phyloP scores from a whole-genome alignment of 2,888 invertebrate genomes.

The Sepiola atlantica region DNA sequence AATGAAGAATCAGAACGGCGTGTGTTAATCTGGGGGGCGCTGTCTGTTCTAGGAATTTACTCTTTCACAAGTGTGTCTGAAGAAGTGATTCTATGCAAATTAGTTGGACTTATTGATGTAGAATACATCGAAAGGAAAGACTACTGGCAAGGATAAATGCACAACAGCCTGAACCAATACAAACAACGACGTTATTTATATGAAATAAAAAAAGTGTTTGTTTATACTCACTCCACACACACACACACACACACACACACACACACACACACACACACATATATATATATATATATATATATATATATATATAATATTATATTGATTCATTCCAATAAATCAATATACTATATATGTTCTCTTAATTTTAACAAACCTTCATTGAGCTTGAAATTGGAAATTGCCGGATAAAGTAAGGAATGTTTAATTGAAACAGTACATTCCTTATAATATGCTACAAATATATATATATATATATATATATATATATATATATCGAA shows the following conservation, averaged over 20 bases:
- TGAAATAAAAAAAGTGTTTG: too few species aligned
- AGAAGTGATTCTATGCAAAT: neutral
- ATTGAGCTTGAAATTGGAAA: too few species aligned
- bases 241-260: too few species aligned
- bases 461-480: too few species aligned
- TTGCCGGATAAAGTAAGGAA: too few species aligned
- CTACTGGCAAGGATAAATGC: neutral
- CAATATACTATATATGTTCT: too few species aligned
- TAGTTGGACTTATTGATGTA: neutral
- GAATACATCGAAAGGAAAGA: neutral
- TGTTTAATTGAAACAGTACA: too few species aligned
- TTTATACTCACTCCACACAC: too few species aligned
- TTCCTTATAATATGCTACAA: too few species aligned
- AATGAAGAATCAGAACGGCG: neutral
- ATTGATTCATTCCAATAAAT: neutral
- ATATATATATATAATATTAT: neutral
- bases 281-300: neutral
- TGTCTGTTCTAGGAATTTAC: neutral
- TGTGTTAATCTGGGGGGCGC: neutral
- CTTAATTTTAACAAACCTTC: too few species aligned
- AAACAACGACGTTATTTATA: neutral
- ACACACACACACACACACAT: too few species aligned
- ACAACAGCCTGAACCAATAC: neutral
- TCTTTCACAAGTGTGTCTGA: neutral
- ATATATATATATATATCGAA: too few species aligned